Evolutionary conservation across 1,140 invertebrate species (phyloP).

Genomic region (Tetramorium parvispinum): DNA sequence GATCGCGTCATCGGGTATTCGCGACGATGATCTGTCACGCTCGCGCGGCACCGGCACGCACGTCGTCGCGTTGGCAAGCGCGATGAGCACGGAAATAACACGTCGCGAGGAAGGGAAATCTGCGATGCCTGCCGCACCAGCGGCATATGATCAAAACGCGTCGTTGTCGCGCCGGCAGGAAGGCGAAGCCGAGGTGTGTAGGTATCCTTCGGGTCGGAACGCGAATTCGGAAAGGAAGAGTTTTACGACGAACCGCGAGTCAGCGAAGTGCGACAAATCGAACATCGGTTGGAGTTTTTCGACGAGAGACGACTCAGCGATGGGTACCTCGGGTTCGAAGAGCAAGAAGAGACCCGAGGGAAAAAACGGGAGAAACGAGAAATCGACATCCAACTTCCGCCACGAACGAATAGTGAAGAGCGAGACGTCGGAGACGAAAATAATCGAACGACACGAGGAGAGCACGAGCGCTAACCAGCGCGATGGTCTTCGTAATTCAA

Average conservation of each 20-base stretch:
- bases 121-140: not conserved
- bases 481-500: not conserved
- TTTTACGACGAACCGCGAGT: not conserved
- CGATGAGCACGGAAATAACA: slow-evolving; percentile 54
- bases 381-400: not conserved
- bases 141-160: slow-evolving; percentile 31
- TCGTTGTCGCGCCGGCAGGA: slow-evolving; percentile 21
- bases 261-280: not conserved
- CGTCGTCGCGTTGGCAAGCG: slow-evolving; percentile 43
- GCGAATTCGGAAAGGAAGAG: not conserved
- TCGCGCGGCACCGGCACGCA: slow-evolving; percentile 36
- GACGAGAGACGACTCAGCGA: not conserved
- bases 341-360: not conserved
- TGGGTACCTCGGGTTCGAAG: slow-evolving; percentile 19
- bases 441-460: not conserved
- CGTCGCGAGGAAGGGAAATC: slow-evolving; percentile 45
- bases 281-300: not conserved
- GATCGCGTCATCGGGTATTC: slow-evolving; percentile 58
- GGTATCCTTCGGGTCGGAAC: not conserved
- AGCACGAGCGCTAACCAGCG: slow-evolving; percentile 11
- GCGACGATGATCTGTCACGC: slow-evolving; percentile 53
- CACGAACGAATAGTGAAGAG: slow-evolving; percentile 31
- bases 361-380: not conserved
- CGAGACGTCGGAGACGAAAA: slow-evolving; percentile 34
- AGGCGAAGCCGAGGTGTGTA: slow-evolving; percentile 7